These are phyloP conservation scores for Drosophila trapezifrons DNA, from an alignment of 1,140 invertebrate genomes.

Conservation along the genomic window DNA sequence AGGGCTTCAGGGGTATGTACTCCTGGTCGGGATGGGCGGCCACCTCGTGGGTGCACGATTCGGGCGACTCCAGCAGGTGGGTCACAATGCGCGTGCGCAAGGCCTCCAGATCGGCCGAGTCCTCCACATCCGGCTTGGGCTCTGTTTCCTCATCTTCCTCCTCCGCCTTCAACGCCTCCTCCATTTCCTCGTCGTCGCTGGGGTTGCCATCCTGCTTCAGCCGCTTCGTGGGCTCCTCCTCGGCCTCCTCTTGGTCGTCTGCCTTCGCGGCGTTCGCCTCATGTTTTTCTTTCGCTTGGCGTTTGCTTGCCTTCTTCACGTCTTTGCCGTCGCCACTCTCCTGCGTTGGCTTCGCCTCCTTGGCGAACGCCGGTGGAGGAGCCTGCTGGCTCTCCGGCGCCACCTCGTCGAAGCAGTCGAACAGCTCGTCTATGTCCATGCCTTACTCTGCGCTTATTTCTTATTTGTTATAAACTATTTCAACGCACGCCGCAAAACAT, in stretches of 20 bases:
- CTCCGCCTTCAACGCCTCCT: constrained; percentile 2
- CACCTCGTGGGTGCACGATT: constrained; percentile 96
- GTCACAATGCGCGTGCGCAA: constrained; percentile 89
- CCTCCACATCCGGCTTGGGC: constrained; percentile 51
- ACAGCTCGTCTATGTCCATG: constrained; percentile 82
- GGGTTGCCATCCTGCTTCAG: constrained; percentile 9
- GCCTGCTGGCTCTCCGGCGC: constrained; percentile 31
- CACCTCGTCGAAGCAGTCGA: constrained; percentile 73
- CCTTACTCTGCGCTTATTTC: neutral
- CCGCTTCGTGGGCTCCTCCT: constrained; percentile 32
- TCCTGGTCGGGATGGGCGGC: constrained; percentile 94
- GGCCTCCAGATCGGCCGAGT: constrained; percentile 81
- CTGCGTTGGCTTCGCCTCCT: constrained; percentile 1
- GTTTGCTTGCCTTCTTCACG: constrained; percentile 38
- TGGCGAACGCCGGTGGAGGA: constrained; percentile 4
- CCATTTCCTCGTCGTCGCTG: constrained; percentile 1
- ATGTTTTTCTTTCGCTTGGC: constrained; percentile 23
- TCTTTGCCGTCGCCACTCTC: neutral
- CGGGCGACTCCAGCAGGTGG: constrained; percentile 94
- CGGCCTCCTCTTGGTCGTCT: neutral
- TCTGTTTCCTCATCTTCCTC: constrained; percentile 2
- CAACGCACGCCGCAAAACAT: constrained; percentile 40
- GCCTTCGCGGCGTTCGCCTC: neutral
- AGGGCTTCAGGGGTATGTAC: constrained; percentile 89
- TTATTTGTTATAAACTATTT: constrained; percentile 17